Evolutionary conservation across 2,113 vertebrate species (phyloP), one percentile per base, ranked within the genome.

Genomic region (Coracopsis vasa): DNA sequence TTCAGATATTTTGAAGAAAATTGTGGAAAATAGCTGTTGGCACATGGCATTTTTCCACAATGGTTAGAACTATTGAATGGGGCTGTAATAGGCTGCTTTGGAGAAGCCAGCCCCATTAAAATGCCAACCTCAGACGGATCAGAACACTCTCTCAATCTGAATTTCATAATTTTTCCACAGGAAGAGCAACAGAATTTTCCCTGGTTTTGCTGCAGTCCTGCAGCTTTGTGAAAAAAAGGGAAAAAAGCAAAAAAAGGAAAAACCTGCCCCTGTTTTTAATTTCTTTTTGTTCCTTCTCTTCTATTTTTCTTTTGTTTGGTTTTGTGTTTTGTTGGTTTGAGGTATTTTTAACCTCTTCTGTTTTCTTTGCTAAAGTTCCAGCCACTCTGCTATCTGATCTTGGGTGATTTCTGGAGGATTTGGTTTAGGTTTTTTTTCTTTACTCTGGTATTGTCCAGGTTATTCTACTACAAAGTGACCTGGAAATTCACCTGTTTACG

Each of bases 1-100:
- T 97, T 98, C 92, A 95, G 96, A 97, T 97, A 98, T 98, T 98
- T 90, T 97, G 96, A 97, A 92, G 95, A 98, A 98, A 98, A 98
- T 97, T 96, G 97, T 98, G 98, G 98, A 98, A 98, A 98, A 98
- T 98, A 96, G 97, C 97, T 98, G 97, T 98, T 98, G 98, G 98
- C 97, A 96, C 95, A 97, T 98, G 98, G 97, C 97, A 98, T 97
- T 98, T 98, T 98, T 98, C 98, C 98, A 98, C 97, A 97, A 98
- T 97, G 97, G 97, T 98, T 98, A 97, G 97, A 97, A 94, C 96
- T 98, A 97, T 97, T 98, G 98, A 98, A 97, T 97, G 98, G 96
- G 95, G 91, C 93, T 95, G 92, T 96, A 98, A 97, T 88, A 92
- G 92, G 91, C 96, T 98, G 93, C 96, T 62, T 97, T 97, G 64